A percentile compares a stretch with the other conserved stretches of the same genome.
These are phyloP conservation scores for Argyrosomus japonicus DNA, from an alignment of 2,113 vertebrate species.

Conservation along the genomic window DNA sequence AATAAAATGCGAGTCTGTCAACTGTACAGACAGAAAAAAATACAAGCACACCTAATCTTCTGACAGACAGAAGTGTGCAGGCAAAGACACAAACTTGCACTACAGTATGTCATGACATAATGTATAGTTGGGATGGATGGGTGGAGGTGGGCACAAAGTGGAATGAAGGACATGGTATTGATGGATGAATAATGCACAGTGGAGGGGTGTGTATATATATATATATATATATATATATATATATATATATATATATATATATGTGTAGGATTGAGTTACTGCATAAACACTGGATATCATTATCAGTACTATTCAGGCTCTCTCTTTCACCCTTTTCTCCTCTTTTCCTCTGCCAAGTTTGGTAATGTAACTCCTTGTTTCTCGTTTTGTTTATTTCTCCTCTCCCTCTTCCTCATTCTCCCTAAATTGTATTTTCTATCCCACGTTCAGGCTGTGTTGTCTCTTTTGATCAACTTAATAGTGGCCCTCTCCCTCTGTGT, in stretches of 20 bases:
- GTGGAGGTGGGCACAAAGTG: neutral
- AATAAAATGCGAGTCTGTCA: slow-evolving; percentile 16
- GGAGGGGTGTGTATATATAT: neutral
- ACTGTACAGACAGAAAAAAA: slow-evolving; percentile 5
- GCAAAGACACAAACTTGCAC: neutral
- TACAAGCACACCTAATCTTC: slow-evolving; percentile 1
- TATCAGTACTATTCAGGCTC: neutral
- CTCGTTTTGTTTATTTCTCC: slow-evolving; percentile 57
- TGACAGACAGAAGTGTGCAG: slow-evolving; percentile 10
- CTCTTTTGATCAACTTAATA: slow-evolving; percentile 68
- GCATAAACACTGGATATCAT: neutral
- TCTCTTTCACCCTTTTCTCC: neutral
- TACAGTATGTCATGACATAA: too few species aligned
- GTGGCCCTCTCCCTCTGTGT: slow-evolving; percentile 27
- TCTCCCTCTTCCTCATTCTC: slow-evolving; percentile 29
- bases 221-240: neutral
- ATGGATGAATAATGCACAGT: neutral
- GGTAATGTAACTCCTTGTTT: slow-evolving; percentile 43
- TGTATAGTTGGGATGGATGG: neutral
- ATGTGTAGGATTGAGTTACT: neutral
- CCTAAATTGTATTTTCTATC: slow-evolving; percentile 50
- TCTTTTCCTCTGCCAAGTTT: slow-evolving; percentile 32
- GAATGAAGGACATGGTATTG: neutral
- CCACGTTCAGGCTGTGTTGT: slow-evolving; percentile 46
- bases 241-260: neutral